phyloP scores from a whole-genome alignment of 2,113 vertebrate genomes.

The Nansenia antarctica region DNA sequence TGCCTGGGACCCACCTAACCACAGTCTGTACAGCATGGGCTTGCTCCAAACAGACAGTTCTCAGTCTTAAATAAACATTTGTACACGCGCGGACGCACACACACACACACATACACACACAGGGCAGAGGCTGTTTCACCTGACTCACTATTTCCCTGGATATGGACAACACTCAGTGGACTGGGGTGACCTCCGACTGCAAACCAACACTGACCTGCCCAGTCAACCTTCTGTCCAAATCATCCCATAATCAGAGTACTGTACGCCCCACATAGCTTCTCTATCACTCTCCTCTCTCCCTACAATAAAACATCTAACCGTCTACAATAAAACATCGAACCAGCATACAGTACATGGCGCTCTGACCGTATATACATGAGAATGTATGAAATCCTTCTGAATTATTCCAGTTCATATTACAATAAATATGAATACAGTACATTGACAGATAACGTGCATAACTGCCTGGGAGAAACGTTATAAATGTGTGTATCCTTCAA shows the following conservation, averaged over 20 bases:
- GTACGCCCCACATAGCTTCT: neutral
- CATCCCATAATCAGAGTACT: neutral
- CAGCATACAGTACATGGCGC: neutral
- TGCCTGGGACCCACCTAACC: neutral
- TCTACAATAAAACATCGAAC: neutral
- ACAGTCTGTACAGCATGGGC: neutral
- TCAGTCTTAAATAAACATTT: constrained; percentile 3
- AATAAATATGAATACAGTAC: neutral
- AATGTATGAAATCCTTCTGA: neutral
- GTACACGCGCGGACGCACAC: constrained; percentile 8
- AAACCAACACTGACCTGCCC: neutral
- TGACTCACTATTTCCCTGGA: constrained; percentile 11
- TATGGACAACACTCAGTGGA: neutral
- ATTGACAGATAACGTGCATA: neutral
- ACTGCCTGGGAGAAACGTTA: neutral
- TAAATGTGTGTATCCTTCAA: neutral
- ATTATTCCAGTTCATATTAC: neutral
- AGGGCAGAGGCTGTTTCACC: neutral
- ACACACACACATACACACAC: no score
- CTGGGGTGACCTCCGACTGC: neutral
- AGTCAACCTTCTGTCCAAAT: neutral
- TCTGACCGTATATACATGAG: no score
- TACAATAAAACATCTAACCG: neutral
- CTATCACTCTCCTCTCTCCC: neutral
- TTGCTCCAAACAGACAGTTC: constrained; percentile 5